These are phyloP conservation scores for Carcina quercana DNA, from an alignment of 2,888 invertebrate species.

Conservation along the genomic window DNA sequence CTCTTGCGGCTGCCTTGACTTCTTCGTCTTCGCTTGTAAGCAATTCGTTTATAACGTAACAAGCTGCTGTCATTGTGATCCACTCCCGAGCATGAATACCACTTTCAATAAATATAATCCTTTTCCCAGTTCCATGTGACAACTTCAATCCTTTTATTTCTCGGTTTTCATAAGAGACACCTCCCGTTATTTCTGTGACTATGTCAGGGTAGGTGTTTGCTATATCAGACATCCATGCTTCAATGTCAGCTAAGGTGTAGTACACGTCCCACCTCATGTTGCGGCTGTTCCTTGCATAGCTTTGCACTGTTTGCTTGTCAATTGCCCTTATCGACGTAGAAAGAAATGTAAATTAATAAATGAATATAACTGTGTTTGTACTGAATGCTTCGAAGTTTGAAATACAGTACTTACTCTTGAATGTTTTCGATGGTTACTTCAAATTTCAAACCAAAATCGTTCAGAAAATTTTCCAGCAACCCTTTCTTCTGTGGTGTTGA, in stretches of 20 bases:
- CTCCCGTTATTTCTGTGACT: slow-evolving; percentile 51
- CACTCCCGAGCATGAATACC: slow-evolving; percentile 86
- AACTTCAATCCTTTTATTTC: slow-evolving; percentile 63
- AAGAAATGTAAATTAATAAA: slow-evolving; percentile 1
- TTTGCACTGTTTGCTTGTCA: slow-evolving; percentile 54
- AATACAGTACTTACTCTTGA: slow-evolving; percentile 51
- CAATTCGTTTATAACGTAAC: slow-evolving; percentile 76
- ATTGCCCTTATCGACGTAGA: slow-evolving; percentile 67
- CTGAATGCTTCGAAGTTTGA: too few species aligned
- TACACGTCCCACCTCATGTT: slow-evolving; percentile 76
- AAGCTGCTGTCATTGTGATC: slow-evolving; percentile 78
- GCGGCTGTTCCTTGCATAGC: slow-evolving; percentile 32
- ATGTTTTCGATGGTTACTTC: slow-evolving; percentile 58
- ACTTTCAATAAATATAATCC: slow-evolving; percentile 52
- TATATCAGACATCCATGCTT: slow-evolving; percentile 73
- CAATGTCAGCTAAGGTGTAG: slow-evolving; percentile 74
- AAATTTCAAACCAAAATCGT: slow-evolving; percentile 43
- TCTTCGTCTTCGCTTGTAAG: slow-evolving; percentile 66
- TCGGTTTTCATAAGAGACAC: slow-evolving; percentile 58
- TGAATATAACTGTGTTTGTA: too few species aligned
- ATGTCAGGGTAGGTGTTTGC: slow-evolving; percentile 51
- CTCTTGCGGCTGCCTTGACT: slow-evolving; percentile 59
- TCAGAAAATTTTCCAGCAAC: slow-evolving; percentile 45
- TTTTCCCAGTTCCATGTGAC: slow-evolving; percentile 47
- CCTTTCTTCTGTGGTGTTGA: slow-evolving; percentile 47